These are phyloP conservation scores for Papilio dardanus DNA, from an alignment of 1,140 invertebrate genomes.

Conservation along the genomic window DNA sequence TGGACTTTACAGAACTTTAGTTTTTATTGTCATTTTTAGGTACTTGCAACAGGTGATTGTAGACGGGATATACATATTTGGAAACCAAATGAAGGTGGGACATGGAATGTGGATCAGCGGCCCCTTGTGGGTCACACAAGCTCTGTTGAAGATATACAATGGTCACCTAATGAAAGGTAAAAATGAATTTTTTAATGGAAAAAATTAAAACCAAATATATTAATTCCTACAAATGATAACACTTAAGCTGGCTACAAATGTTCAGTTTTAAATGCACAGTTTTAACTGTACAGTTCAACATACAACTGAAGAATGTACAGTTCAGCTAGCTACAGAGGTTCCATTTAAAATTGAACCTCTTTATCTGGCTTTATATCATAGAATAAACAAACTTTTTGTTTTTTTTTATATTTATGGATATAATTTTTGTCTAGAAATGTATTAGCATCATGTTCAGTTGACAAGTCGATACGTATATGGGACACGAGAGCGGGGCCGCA, in stretches of 20 bases:
- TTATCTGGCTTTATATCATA: too few species aligned
- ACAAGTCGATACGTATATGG: constrained; percentile 95
- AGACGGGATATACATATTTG: constrained; percentile 96
- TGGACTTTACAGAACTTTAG: too few species aligned
- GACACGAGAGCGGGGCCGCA: constrained; percentile 92
- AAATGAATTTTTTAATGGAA: too few species aligned
- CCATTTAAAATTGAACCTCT: too few species aligned
- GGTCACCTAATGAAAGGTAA: constrained; percentile 96
- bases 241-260: too few species aligned
- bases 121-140: constrained; percentile 93
- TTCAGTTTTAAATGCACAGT: too few species aligned
- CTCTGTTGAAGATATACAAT: constrained; percentile 99
- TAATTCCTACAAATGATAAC: too few species aligned
- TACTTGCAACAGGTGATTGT: constrained; percentile 94
- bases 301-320: too few species aligned
- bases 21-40: constrained; percentile 80
- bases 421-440: constrained; percentile 86
- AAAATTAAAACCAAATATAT: too few species aligned
- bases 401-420: not conserved
- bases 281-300: too few species aligned
- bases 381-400: not conserved
- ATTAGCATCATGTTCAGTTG: constrained; percentile 97
- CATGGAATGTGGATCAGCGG: constrained; percentile 95
- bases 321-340: too few species aligned
- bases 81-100: constrained; percentile 88